phyloP scores from a whole-genome alignment of 2,888 invertebrate genomes.

The Patella caerulea region DNA sequence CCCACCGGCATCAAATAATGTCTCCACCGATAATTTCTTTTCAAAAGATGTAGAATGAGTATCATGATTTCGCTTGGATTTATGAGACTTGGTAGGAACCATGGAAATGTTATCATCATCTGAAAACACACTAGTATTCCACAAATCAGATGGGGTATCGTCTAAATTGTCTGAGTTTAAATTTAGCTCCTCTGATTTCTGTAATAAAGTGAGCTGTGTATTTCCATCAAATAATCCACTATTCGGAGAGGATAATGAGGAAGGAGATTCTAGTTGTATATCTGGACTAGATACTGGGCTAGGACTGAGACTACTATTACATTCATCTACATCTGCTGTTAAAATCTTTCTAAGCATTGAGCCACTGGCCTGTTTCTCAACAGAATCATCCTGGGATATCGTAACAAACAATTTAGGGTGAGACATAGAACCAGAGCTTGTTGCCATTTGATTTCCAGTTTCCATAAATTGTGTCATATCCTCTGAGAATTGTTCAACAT shows the following conservation, averaged over 20 bases:
- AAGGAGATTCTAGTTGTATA: constrained; percentile 30
- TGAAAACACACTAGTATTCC: constrained; percentile 17
- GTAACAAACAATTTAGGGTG: neutral
- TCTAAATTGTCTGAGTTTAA: constrained; percentile 43
- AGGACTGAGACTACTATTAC: constrained; percentile 30
- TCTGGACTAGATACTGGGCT: constrained; percentile 26
- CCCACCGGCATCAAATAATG: constrained; percentile 50
- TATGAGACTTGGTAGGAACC: constrained; percentile 50
- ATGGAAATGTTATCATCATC: constrained; percentile 32
- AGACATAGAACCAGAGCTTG: neutral
- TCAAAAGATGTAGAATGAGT: constrained; percentile 42
- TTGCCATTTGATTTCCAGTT: neutral
- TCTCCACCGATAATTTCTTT: constrained; percentile 43
- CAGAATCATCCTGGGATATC: neutral
- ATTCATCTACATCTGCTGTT: constrained; percentile 33
- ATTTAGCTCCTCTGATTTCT: constrained; percentile 50
- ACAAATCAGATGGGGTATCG: constrained; percentile 19
- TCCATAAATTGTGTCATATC: constrained; percentile 6
- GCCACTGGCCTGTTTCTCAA: neutral
- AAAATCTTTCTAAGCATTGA: constrained; percentile 37
- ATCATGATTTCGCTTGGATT: constrained; percentile 44
- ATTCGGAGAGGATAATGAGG: constrained; percentile 37
- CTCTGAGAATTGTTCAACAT: constrained; percentile 5
- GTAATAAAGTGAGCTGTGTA: constrained; percentile 56
- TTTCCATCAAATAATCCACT: constrained; percentile 42